These are phyloP conservation scores for Palythoa grandiflora DNA, from an alignment of 92 coral and sea anemone species.

Conservation along the genomic window DNA sequence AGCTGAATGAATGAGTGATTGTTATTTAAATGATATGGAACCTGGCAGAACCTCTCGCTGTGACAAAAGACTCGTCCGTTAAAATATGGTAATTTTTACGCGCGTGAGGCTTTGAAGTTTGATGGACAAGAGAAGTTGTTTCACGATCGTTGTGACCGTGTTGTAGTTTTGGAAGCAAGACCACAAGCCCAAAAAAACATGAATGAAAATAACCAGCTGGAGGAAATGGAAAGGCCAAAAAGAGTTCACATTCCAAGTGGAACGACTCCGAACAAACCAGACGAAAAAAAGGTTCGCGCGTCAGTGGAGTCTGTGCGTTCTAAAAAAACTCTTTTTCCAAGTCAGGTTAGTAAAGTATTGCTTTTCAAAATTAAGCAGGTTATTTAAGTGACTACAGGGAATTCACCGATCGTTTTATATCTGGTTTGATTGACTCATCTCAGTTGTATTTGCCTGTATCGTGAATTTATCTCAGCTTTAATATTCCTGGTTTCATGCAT, in stretches of 20 bases:
- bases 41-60: constrained; percentile 29
- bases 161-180: not conserved
- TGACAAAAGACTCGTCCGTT: constrained; percentile 4
- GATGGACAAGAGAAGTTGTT: not conserved
- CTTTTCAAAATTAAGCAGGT: not conserved
- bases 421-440: not conserved
- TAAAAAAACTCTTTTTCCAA: constrained; percentile 5
- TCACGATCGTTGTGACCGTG: not conserved
- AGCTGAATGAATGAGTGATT: not conserved
- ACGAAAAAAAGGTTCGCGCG: constrained; percentile 34
- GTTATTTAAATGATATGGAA: constrained; percentile 3
- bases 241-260: constrained; percentile 46
- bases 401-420: not conserved
- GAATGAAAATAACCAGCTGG: not conserved
- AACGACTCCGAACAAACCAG: constrained; percentile 58
- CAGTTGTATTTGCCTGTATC: not conserved
- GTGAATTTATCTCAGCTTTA: not conserved
- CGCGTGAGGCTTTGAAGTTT: not conserved
- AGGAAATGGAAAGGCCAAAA: not conserved
- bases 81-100: not conserved
- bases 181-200: not conserved
- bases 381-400: not conserved
- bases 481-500: not conserved
- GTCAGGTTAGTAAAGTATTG: not conserved
- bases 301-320: not conserved